Percentiles rank a stretch among this genome's conserved stretches.
Conservation (phyloP, 2,797 vertebrate species). For the Coranthus polyacanthus region DNA sequence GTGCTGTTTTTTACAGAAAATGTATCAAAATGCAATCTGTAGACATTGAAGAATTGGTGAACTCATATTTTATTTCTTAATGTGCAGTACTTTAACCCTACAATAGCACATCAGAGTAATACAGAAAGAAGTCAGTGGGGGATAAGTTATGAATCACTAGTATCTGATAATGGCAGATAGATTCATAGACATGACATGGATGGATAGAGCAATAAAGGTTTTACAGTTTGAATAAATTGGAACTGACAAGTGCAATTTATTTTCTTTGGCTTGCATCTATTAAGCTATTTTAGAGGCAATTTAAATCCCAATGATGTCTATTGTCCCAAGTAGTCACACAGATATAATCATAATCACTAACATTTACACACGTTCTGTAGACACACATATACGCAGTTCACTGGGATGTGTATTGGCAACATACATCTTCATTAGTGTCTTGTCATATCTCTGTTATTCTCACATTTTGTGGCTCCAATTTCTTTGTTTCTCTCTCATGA, state of each 20-base stretch:
- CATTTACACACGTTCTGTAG: conserved; percentile 4
- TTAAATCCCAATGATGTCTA: conserved; percentile 58
- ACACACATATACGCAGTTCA: conserved; percentile 17
- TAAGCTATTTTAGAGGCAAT: conserved; percentile 66
- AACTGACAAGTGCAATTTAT: conserved; percentile 66
- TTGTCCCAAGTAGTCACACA: conserved; percentile 31
- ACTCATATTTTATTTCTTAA: no score
- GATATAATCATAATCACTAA: conserved; percentile 23
- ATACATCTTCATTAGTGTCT: conserved; percentile 80
- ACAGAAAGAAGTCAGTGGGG: no score
- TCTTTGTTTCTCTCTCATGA: conserved; percentile 66
- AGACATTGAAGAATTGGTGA: no score
- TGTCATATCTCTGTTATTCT: conserved; percentile 65
- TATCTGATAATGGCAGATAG: conserved; percentile 48
- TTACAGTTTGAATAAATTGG: conserved; percentile 68
- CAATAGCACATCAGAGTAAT: no score
- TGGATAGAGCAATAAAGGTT: conserved; percentile 62
- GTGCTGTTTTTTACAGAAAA: no score
- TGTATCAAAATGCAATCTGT: no score
- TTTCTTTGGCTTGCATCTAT: conserved; percentile 63
- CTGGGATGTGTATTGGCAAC: conserved; percentile 57
- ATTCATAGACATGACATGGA: conserved; percentile 59
- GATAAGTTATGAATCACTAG: conserved; percentile 43
- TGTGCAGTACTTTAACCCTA: no score
- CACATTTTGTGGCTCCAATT: conserved; percentile 40